Conservation (phyloP, 2,888 invertebrate genomes). For the Mythimna vitellina region DNA sequence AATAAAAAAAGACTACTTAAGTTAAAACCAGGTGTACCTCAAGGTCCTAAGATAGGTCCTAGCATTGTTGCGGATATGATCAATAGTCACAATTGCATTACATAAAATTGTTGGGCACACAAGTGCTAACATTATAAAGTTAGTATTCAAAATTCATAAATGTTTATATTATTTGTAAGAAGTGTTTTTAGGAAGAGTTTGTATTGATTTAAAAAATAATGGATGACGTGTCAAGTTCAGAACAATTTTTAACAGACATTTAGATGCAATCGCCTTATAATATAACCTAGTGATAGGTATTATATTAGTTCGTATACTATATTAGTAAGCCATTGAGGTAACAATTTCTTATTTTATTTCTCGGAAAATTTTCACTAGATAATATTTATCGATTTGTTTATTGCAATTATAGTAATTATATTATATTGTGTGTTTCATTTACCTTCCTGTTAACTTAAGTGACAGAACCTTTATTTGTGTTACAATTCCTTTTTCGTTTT, state of each 20-base stretch:
- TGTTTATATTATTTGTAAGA: not conserved
- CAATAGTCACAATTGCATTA: not conserved
- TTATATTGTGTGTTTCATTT: slow-evolving; percentile 68
- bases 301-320: not conserved
- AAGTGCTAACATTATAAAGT: not conserved
- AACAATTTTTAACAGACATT: not conserved
- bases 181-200: not conserved
- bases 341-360: slow-evolving; percentile 19
- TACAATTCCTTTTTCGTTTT: slow-evolving; percentile 69
- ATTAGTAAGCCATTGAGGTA: slow-evolving; percentile 7
- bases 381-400: slow-evolving; percentile 25
- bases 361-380: slow-evolving; percentile 23
- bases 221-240: not conserved
- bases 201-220: not conserved
- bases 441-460: slow-evolving; percentile 63
- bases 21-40: not conserved
- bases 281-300: not conserved
- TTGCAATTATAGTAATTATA: slow-evolving; percentile 49
- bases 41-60: not conserved
- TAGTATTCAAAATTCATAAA: not conserved
- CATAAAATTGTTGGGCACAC: not conserved
- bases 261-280: not conserved
- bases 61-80: not conserved
- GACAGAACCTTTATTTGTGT: slow-evolving; percentile 44
- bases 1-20: too few relatives aligned